Evolutionary conservation across 2,888 invertebrate genomes (phyloP).

Genomic region (Drosophila bunnanda): DNA sequence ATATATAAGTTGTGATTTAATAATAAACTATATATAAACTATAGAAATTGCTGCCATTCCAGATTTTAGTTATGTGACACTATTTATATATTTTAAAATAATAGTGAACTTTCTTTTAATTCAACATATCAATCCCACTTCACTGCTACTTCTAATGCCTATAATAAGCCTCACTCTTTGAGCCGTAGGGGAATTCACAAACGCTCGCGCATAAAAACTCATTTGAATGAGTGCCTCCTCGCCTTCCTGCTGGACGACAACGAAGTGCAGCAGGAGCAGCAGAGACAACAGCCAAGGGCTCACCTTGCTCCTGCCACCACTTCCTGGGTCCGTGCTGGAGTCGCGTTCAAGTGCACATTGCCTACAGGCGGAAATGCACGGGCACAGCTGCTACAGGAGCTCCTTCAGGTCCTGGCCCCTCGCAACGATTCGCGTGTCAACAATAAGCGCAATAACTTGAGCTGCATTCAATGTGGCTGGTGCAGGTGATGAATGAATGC

Average conservation of each 20-base stretch:
- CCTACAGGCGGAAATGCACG: constrained; percentile 57
- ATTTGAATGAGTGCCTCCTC: constrained; percentile 70
- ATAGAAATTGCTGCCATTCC: background rate
- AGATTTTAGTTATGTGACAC: background rate
- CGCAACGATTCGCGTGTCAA: constrained; percentile 73
- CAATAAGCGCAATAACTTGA: constrained; percentile 80
- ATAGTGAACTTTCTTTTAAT: background rate
- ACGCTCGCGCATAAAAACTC: constrained; percentile 71
- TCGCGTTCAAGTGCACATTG: constrained; percentile 68
- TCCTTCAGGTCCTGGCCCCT: constrained; percentile 35
- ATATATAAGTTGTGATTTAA: background rate
- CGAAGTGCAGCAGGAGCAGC: constrained; percentile 39
- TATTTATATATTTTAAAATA: background rate
- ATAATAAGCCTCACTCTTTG: constrained; percentile 23
- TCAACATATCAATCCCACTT: background rate
- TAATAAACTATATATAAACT: background rate
- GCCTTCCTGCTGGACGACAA: constrained; percentile 53
- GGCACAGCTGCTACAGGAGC: constrained; percentile 68
- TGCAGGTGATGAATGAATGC: constrained; percentile 52
- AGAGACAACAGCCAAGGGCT: constrained; percentile 52
- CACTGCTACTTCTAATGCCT: background rate
- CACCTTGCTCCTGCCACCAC: constrained; percentile 17
- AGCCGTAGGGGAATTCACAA: constrained; percentile 55
- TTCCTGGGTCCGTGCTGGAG: constrained; percentile 14
- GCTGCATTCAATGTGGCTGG: constrained; percentile 64